A percentile compares a stretch with the other conserved stretches of the same genome.
phyloP scores from a whole-genome alignment of 30 jellyfish, hydroid and myxozoan species.

The Sanderia malayensis region DNA sequence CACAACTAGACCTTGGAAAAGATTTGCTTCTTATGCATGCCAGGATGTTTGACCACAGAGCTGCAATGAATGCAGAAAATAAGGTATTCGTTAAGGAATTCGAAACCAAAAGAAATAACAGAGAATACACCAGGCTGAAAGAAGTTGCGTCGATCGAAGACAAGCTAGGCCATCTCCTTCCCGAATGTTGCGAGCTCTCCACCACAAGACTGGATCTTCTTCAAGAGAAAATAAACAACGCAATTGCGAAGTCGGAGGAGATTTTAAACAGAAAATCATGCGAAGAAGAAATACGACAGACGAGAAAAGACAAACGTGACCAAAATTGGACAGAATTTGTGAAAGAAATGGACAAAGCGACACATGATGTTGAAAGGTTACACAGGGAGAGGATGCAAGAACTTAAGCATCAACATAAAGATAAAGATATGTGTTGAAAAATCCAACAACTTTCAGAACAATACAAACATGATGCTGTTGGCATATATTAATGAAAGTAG shows the following conservation, averaged over 20 bases:
- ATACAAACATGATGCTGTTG: too few relatives aligned
- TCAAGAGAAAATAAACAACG: constrained; percentile 24
- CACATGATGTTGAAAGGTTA: constrained; percentile 51
- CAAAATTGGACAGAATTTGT: constrained; percentile 45
- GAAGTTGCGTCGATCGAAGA: constrained; percentile 35
- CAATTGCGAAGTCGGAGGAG: constrained; percentile 19
- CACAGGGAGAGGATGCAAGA: constrained; percentile 52
- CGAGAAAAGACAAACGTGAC: constrained; percentile 31
- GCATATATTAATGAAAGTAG: too few relatives aligned
- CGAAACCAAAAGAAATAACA: constrained; percentile 60
- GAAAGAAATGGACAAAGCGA: constrained; percentile 52
- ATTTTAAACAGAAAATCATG: constrained; percentile 24
- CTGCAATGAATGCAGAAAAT: constrained; percentile 48
- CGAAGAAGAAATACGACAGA: constrained; percentile 28
- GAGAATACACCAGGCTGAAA: constrained; percentile 40
- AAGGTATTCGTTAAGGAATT: constrained; percentile 41
- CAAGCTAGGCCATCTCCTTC: constrained; percentile 31
- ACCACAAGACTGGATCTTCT: constrained; percentile 17
- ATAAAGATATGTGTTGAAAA: too few relatives aligned
- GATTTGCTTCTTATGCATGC: constrained; percentile 51
- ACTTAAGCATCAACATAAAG: constrained; percentile 31
- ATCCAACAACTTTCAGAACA: too few relatives aligned
- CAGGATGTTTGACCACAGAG: constrained; percentile 58
- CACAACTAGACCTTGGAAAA: constrained; percentile 61
- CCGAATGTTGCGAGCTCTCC: constrained; percentile 47